Evolutionary conservation across 1,140 invertebrate genomes (phyloP), one percentile per base, ranked within the genome.

Genomic region (Drosophila bocki): DNA sequence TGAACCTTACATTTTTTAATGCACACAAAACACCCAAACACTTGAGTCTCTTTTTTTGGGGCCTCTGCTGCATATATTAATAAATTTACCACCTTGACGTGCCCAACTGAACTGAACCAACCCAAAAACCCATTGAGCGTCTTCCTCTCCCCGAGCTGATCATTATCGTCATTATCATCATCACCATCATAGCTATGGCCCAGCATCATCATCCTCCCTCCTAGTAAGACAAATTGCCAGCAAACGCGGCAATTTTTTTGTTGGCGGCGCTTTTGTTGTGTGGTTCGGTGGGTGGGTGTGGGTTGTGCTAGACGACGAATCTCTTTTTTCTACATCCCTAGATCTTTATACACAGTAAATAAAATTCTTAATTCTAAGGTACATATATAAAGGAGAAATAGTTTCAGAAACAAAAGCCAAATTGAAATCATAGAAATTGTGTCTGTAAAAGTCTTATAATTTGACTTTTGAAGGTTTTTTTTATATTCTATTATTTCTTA

Each of bases 61-160:
- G 60, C 32, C 48, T 53, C 48, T 3, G 57, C 62, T 80, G 85
- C 77, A 84, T 78, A 80, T 72, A 80, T 82, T 83, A 87, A 87
- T 83, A 83, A 77, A 83, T 80, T 80, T 64, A 63, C 51, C 77
- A 79, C 80, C 76, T 72, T 78, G 75, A 78, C 75, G 75, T 79
- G 76, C 77, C 75, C 77, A 72, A 63, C 53, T 41, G 51, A 37
- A 57, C 32, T 54, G 50, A 63, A 69, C 75, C 57, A 78, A 78
- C 75, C 65, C 65, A 68, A 76, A 79, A 69, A 42, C 79, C 70
- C 79, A 87, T 79, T 78, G 64, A 77, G 64, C 58, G 69, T 53
- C 59, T 47, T 59, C 47, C 58, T 58, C 77, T 62, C 53, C 68
- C 42, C 67, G 48, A 37, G 29, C 57, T 48, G 35, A 22, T 42